Conservation (phyloP, 2,113 vertebrate species). For the Chrysochloris asiatica region DNA sequence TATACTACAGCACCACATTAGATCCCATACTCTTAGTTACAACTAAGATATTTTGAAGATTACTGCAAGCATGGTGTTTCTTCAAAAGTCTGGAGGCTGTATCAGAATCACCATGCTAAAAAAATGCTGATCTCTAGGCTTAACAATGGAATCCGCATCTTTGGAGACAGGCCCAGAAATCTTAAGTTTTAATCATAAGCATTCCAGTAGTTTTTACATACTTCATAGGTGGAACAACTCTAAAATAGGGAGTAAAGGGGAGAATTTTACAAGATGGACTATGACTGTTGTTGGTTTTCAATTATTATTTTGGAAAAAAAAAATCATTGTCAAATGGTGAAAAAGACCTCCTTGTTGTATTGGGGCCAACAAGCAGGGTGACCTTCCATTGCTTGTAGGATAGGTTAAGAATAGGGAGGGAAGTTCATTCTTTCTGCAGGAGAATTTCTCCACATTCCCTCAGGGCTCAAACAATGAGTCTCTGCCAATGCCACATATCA, state of each 20-base stretch:
- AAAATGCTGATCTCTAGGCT: not conserved
- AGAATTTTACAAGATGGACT: not conserved
- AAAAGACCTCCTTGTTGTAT: not conserved
- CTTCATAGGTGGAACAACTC: not conserved
- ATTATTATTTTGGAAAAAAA: not conserved
- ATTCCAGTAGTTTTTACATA: not conserved
- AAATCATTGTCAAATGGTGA: not conserved
- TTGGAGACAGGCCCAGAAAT: not conserved
- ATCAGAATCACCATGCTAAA: not conserved
- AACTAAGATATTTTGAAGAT: slow-evolving; percentile 1
- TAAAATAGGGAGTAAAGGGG: slow-evolving; percentile 2
- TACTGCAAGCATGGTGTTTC: not conserved
- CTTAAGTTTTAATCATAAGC: not conserved
- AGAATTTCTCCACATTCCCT: slow-evolving; percentile 40
- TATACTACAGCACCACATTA: no score
- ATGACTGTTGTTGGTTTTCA: not conserved
- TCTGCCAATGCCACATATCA: not conserved
- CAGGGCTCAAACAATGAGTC: not conserved
- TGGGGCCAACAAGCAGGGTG: not conserved
- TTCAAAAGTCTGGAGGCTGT: not conserved
- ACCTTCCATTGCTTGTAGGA: not conserved
- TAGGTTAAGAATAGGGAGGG: not conserved
- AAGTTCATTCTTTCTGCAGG: not conserved
- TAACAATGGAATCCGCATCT: not conserved
- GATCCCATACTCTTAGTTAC: not conserved